phyloP scores from a whole-genome alignment of 2,888 invertebrate genomes.

The Branchellion lobata region DNA sequence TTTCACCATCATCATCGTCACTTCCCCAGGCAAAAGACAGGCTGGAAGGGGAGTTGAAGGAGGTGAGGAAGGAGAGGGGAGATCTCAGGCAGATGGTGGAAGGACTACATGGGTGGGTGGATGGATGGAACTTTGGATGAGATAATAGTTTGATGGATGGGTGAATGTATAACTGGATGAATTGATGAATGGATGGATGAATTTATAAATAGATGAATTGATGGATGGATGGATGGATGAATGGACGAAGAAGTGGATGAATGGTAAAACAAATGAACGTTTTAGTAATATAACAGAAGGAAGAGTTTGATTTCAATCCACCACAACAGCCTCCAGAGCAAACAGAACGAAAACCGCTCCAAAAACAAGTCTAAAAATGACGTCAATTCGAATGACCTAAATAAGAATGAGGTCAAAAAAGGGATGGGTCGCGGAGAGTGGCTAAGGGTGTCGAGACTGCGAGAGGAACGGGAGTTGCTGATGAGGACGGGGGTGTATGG shows the following conservation, averaged over 20 bases:
- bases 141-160: neutral
- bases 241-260: too few species aligned
- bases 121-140: too few species aligned
- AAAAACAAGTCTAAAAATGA: neutral
- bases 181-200: too few species aligned
- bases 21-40: neutral
- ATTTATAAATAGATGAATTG: neutral
- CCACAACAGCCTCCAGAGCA: too few species aligned
- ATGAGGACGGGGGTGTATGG: neutral
- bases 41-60: conserved; percentile 1
- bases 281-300: too few species aligned
- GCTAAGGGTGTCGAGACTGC: neutral
- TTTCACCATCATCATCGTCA: too few species aligned
- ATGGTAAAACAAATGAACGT: too few species aligned
- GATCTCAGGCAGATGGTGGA: neutral
- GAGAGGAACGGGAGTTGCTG: neutral
- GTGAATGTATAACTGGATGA: too few species aligned
- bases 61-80: conserved; percentile 18
- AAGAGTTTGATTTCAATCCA: too few species aligned
- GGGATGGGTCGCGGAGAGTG: neutral
- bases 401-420: neutral
- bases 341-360: neutral
- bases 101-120: neutral
- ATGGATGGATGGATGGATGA: too few species aligned
- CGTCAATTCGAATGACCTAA: neutral